Evolutionary conservation across 2,888 invertebrate species (phyloP), one percentile per base, ranked within the genome.

Genomic region (Xiphydria camelus): DNA sequence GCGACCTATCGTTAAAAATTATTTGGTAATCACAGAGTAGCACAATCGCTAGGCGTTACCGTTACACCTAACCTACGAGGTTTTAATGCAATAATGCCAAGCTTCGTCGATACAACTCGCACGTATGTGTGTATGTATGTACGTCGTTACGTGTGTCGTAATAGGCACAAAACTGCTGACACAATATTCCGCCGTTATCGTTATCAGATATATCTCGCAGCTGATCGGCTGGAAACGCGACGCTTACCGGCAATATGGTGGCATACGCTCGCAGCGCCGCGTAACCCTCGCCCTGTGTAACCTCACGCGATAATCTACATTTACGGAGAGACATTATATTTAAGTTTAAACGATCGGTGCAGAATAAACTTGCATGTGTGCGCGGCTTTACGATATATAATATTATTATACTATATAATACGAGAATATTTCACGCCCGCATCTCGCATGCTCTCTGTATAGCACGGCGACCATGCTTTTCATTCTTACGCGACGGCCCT

Each of bases 101-200:
- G 49, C 52, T 47, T 43, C 41, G 40, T 37, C 40, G 29, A 39
- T 34, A 18, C 15, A 15, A 18, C 34, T 18, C 17, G 4, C 17
- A 34, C 17, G 15, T 34, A 33, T 33, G 17, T 18, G 2, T 5
- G 7, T 17, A 34, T 18, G 4, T 17, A n/a, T n/a, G 34, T 9
- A 23, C n/a, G 17, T 18, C 2, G 7, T 17, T 17, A 34, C 34
- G 4, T 17, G n/a, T n/a, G 34, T 9, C 19, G 10, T 10, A 10
- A 18, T 55, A 59, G 68, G 68, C 64, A 69, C 68, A 59, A 59
- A 63, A 62, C 63, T 65, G 58, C 55, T 59, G 59, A 64, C 59
- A 59, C 58, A 53, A 46, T 46, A 54, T 44, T 53, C 41, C 46
- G 52, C 47, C 56, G 49, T 49, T 43, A 32, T 46, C 36, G 41